Evolutionary conservation across 1,140 invertebrate species (phyloP).

Genomic region (Pseudomyrmex concolor): DNA sequence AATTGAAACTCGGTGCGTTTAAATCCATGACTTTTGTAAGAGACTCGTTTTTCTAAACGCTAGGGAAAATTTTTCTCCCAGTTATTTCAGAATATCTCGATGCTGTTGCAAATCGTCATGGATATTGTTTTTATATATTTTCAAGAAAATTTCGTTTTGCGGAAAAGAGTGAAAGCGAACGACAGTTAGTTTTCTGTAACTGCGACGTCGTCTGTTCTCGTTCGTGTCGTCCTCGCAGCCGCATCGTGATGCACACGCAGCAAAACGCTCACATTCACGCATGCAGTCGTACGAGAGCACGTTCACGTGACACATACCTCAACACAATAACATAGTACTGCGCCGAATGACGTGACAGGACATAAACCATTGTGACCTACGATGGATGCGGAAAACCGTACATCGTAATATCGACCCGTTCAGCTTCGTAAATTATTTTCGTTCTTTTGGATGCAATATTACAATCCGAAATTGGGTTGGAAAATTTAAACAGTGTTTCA

Average conservation of each 20-base stretch:
- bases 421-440: constrained; percentile 5
- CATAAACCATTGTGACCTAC: constrained; percentile 43
- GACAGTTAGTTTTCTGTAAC: constrained; percentile 28
- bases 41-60: neutral
- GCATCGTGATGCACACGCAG: neutral
- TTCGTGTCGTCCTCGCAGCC: neutral
- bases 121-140: neutral
- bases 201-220: constrained; percentile 14
- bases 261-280: neutral
- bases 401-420: constrained; percentile 22
- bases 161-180: neutral
- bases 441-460: neutral
- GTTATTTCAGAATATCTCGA: too few relatives aligned
- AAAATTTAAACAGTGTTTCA: neutral
- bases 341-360: constrained; percentile 44
- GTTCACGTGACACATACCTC: constrained; percentile 18
- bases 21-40: neutral
- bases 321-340: constrained; percentile 26
- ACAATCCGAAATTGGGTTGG: neutral
- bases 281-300: neutral
- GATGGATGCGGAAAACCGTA: constrained; percentile 6
- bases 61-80: too few relatives aligned
- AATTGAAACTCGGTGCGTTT: constrained; percentile 15
- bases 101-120: too few relatives aligned
- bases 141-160: neutral